phyloP scores from a whole-genome alignment of 2,888 invertebrate species.

The Protula sp. region DNA sequence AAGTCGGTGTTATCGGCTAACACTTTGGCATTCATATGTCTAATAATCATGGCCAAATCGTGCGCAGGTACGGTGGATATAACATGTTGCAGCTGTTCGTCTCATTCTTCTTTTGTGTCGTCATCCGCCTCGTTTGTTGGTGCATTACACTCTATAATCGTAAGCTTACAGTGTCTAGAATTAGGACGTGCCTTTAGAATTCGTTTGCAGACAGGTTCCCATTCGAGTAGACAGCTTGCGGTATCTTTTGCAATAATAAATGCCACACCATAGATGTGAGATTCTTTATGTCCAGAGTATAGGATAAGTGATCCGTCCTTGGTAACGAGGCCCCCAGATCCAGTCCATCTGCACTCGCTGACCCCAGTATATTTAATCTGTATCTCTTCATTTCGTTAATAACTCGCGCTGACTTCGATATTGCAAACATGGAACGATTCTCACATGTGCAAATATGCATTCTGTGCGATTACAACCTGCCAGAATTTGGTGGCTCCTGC shows the following conservation, averaged over 20 bases:
- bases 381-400: no score
- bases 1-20: slow-evolving; percentile 15
- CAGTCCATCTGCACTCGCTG: no score
- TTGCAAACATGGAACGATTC: no score
- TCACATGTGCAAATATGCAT: no score
- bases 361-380: no score
- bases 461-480: no score
- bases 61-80: no score
- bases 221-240: neutral
- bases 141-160: slow-evolving; percentile 15
- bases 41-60: slow-evolving; percentile 19
- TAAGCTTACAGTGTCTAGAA: no score
- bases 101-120: slow-evolving; percentile 16
- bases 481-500: no score
- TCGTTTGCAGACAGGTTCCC: neutral
- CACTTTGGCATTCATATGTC: slow-evolving; percentile 24
- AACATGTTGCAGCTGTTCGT: slow-evolving; percentile 20
- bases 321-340: neutral
- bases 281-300: neutral
- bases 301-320: neutral
- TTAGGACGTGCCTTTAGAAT: neutral
- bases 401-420: no score
- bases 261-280: neutral
- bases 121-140: slow-evolving; percentile 15
- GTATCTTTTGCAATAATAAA: neutral